A percentile compares a stretch with the other conserved stretches of the same genome.
Evolutionary conservation across 92 coral and sea anemone genomes (phyloP).

Genomic region (Phymanthus crucifer): DNA sequence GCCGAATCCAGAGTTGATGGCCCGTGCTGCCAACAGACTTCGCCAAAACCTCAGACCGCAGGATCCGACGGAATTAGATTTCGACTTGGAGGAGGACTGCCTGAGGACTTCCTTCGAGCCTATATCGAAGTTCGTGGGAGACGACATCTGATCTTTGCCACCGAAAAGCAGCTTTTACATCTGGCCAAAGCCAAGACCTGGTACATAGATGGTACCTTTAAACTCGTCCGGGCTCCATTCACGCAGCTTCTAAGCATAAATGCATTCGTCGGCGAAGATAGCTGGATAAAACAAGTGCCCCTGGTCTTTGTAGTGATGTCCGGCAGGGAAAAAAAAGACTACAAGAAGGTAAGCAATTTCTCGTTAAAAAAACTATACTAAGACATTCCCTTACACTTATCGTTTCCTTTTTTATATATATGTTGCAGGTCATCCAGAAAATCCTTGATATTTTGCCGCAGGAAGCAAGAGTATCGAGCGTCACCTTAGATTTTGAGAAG

Average conservation of each 20-base stretch:
- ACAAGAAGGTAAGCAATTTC: constrained; percentile 7
- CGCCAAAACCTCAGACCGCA: no score
- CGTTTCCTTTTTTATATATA: background rate
- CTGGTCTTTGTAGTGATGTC: constrained; percentile 44
- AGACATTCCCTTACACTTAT: no score
- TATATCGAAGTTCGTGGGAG: background rate
- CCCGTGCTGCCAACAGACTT: background rate
- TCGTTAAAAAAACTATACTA: no score
- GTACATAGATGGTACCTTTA: no score
- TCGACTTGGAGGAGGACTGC: no score
- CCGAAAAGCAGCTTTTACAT: background rate
- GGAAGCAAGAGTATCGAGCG: background rate
- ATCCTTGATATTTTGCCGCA: constrained; percentile 5
- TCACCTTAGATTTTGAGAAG: constrained; percentile 11
- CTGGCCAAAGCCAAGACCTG: no score
- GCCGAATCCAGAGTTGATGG: constrained; percentile 31
- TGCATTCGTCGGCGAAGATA: constrained; percentile 27
- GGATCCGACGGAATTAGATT: no score
- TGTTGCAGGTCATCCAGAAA: constrained; percentile 19
- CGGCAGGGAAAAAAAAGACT: constrained; percentile 21
- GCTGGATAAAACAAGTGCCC: constrained; percentile 38
- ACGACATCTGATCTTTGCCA: background rate
- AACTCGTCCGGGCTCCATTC: constrained; percentile 8
- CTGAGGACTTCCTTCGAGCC: no score
- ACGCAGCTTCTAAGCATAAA: constrained; percentile 22